A percentile compares a stretch with the other conserved stretches of the same genome.
Evolutionary conservation across 1,140 invertebrate genomes (phyloP).

Genomic region (Drosophila subpulchrella): DNA sequence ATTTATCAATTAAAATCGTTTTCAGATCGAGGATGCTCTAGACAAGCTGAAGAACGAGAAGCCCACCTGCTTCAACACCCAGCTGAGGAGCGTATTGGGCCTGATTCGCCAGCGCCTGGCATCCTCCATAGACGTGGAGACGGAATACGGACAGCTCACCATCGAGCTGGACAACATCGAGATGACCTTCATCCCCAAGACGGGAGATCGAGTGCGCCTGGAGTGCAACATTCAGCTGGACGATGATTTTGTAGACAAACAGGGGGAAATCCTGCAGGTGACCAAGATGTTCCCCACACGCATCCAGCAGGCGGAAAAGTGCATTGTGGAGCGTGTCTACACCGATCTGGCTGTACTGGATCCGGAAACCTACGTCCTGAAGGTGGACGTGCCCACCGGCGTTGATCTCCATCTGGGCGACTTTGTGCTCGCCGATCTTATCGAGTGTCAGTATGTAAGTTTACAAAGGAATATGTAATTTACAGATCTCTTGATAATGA

Average conservation of each 20-base stretch:
- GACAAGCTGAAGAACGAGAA: constrained; percentile 59
- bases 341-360: constrained; percentile 47
- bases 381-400: constrained; percentile 41
- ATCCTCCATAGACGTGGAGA: constrained; percentile 84
- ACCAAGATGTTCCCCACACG: constrained; percentile 53
- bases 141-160: constrained; percentile 85
- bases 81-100: constrained; percentile 85
- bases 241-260: constrained; percentile 61
- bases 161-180: constrained; percentile 86
- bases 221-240: constrained; percentile 69
- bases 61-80: constrained; percentile 82
- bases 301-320: constrained; percentile 41
- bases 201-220: constrained; percentile 62
- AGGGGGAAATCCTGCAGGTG: constrained; percentile 69
- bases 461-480: not conserved
- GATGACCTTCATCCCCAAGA: constrained; percentile 84
- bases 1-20: not conserved
- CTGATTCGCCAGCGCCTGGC: constrained; percentile 85
- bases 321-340: constrained; percentile 47
- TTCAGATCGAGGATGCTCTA: constrained; percentile 23
- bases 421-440: constrained; percentile 58
- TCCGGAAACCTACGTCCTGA: constrained; percentile 42
- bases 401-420: constrained; percentile 60
- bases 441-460: constrained; percentile 73
- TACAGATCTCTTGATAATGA: not conserved